A percentile compares a stretch with the other conserved stretches of the same genome.
These are phyloP conservation scores for Romanogobio albipinnatus DNA, from an alignment of 2,113 vertebrate species.

Conservation along the genomic window DNA sequence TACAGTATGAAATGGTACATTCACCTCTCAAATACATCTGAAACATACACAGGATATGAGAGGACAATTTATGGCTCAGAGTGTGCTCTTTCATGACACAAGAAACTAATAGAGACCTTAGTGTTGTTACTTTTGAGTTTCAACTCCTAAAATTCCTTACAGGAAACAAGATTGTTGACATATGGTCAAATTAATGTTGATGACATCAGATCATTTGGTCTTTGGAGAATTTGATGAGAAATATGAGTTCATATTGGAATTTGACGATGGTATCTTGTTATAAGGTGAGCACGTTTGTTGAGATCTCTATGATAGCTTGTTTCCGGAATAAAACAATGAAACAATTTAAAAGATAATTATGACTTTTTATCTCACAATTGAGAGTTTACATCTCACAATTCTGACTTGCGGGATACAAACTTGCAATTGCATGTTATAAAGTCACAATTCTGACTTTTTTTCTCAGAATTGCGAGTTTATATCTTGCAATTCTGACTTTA, in stretches of 20 bases:
- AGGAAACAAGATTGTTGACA: neutral
- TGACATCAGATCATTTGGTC: neutral
- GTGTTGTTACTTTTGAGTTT: neutral
- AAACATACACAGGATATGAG: conserved; percentile 2
- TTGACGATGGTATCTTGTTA: neutral
- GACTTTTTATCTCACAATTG: too few relatives aligned
- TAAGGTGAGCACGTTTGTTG: neutral
- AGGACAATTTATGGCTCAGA: conserved; percentile 5
- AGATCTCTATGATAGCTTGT: neutral
- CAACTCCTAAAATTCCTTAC: neutral
- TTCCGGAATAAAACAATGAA: too few relatives aligned
- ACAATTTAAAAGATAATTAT: too few relatives aligned
- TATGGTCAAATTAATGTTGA: neutral
- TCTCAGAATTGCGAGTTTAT: too few relatives aligned
- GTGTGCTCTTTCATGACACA: neutral
- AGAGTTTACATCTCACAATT: too few relatives aligned
- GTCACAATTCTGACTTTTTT: too few relatives aligned
- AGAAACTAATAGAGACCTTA: neutral
- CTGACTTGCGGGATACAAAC: too few relatives aligned
- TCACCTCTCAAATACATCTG: conserved; percentile 25
- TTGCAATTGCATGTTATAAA: too few relatives aligned
- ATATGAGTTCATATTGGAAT: neutral
- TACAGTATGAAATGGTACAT: conserved; percentile 21
- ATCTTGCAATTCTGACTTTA: too few relatives aligned
- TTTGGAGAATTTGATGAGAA: neutral